A percentile compares a stretch with the other conserved stretches of the same genome.
Evolutionary conservation across 1,140 invertebrate genomes (phyloP).

Genomic region (Alviniconcha marisindica): DNA sequence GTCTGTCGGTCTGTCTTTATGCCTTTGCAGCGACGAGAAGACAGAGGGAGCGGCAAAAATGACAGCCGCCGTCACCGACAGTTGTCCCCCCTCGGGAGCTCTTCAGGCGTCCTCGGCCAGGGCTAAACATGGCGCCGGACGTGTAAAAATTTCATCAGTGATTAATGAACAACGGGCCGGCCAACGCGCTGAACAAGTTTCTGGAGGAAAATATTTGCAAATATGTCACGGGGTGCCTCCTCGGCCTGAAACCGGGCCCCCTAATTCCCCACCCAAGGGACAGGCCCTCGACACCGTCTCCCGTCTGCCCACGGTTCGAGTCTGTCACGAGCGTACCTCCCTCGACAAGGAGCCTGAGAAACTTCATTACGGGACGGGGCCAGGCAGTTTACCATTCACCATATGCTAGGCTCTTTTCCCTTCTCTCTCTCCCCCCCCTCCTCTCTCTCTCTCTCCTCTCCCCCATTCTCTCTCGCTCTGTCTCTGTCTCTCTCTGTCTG

Average conservation of each 20-base stretch:
- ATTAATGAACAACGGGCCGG: constrained; percentile 20
- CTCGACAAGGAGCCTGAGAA: neutral
- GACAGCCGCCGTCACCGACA: too few species aligned
- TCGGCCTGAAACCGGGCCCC: constrained; percentile 13
- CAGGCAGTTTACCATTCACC: neutral
- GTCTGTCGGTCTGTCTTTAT: too few species aligned
- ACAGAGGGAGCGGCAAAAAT: too few species aligned
- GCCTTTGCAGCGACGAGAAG: too few species aligned
- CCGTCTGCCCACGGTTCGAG: constrained; percentile 5
- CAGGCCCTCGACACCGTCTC: neutral
- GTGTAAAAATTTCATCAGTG: constrained; percentile 36
- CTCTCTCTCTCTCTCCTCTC: too few species aligned
- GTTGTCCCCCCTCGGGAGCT: neutral
- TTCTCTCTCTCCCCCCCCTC: too few species aligned
- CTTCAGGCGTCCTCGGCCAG: neutral
- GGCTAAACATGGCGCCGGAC: constrained; percentile 25
- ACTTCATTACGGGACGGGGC: constrained; percentile 15
- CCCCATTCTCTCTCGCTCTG: too few species aligned
- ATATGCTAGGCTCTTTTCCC: neutral
- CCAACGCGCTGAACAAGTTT: neutral
- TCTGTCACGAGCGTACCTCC: constrained; percentile 30
- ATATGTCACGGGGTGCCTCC: constrained; percentile 32
- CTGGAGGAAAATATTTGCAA: constrained; percentile 30
- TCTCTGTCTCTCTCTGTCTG: too few species aligned
- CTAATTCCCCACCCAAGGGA: constrained; percentile 20